Evolutionary conservation across 2,797 vertebrate genomes (phyloP), one percentile per base, ranked within the genome.

Genomic region (Pogoniulus pusillus): DNA sequence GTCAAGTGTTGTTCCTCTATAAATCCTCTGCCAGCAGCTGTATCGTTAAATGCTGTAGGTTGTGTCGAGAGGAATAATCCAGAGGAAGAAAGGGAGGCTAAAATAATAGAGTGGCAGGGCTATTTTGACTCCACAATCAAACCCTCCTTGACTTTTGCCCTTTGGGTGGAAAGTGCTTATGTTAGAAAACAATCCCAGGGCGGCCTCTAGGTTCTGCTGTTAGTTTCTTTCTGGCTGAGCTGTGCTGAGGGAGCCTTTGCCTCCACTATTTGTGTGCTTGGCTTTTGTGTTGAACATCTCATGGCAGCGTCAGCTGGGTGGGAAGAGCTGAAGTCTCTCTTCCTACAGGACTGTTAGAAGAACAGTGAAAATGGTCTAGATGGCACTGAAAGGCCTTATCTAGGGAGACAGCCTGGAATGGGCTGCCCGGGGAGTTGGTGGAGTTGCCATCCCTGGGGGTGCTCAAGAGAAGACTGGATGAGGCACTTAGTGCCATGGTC

Each of bases 61-160:
- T 96, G 96, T 91, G 96, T 93, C 91, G 96, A 96, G 93, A 82
- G 69, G 93, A 93, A 95, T 90, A 96, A 96, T 96, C 93, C 74
- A 90, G 94, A 97, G 96, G 97, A 97, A 97, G 97, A 96, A 92
- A 78, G 94, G 96, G 97, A 97, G 97, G 96, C 96, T 97, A 97
- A 97, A 97, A 97, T 97, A 98, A 97, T 96, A 97, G 82, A 55
- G 91, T 5, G 17, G 96, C 94, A 96, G 95, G 92, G 93, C 94
- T 96, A 78, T 95, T 96, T 96, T 93, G 96, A 96, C 96, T 97
- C 93, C 94, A 92, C 96, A 97, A 88, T 96, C 95, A 93, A 96
- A 94, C 87, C 91, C 84, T 93, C 93, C 95, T 95, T 97, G 97
- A 97, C 96, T 96, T 88, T 49, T 93, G 96, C 89, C 92, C 96